These are phyloP conservation scores for Aphelinus atriplicis DNA, from an alignment of 1,140 invertebrate genomes.

Conservation along the genomic window DNA sequence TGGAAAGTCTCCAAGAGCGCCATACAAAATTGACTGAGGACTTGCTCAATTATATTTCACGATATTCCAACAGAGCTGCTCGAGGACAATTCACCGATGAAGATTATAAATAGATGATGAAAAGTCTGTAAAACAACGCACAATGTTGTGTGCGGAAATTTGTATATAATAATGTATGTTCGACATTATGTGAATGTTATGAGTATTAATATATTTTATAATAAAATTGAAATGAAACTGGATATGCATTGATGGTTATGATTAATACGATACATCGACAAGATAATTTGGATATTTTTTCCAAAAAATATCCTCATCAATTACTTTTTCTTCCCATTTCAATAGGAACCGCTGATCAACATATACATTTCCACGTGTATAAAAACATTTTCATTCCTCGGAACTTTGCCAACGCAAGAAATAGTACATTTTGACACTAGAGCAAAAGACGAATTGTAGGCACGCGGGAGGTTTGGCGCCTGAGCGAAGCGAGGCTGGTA, in stretches of 20 bases:
- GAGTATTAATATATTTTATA: conserved; percentile 58
- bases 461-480: no score
- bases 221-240: conserved; percentile 48
- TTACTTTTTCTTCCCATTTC: neutral
- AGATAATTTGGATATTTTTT: neutral
- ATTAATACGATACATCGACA: neutral
- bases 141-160: conserved; percentile 7
- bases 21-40: no score
- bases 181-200: conserved; percentile 52
- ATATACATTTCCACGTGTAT: neutral
- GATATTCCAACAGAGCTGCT: no score
- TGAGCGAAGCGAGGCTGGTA: no score
- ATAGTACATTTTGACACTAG: no score
- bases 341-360: neutral
- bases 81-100: no score
- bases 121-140: no score
- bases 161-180: conserved; percentile 43
- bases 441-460: no score
- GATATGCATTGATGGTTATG: conserved; percentile 3
- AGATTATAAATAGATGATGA: no score
- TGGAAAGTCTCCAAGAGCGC: no score
- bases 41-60: no score
- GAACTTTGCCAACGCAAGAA: no score
- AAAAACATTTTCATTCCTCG: neutral
- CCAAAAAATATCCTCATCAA: neutral